These are phyloP conservation scores for Atherinosoma microstoma DNA, from an alignment of 2,797 vertebrate species.

Conservation along the genomic window DNA sequence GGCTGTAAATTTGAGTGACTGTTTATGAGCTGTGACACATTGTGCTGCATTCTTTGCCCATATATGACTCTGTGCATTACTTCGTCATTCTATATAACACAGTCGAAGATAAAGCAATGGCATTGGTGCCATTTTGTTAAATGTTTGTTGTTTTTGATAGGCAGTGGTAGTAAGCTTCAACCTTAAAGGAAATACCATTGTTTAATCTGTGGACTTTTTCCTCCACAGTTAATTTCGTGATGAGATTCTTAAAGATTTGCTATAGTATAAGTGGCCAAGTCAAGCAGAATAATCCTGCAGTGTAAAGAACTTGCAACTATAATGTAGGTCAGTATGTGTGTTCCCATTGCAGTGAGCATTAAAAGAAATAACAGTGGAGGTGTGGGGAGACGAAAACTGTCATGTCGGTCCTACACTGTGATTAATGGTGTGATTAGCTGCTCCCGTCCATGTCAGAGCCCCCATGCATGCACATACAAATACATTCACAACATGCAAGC, in stretches of 20 bases:
- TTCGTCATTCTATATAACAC: constrained; percentile 85
- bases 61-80: constrained; percentile 84
- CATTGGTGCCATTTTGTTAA: constrained; percentile 27
- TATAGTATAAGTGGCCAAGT: constrained; percentile 18
- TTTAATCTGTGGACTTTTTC: constrained; percentile 10
- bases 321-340: constrained; percentile 29
- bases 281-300: constrained; percentile 60
- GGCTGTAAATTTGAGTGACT: constrained; percentile 83
- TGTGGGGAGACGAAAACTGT: constrained; percentile 79
- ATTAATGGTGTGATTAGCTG: constrained; percentile 85
- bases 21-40: constrained; percentile 76
- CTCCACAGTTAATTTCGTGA: background rate
- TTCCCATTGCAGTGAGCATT: constrained; percentile 72
- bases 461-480: constrained; percentile 54
- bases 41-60: constrained; percentile 82
- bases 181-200: background rate
- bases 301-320: constrained; percentile 59
- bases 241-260: constrained; percentile 9
- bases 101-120: constrained; percentile 83
- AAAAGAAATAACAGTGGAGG: constrained; percentile 79
- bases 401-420: constrained; percentile 66
- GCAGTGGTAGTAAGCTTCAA: background rate
- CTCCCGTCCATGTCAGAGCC: constrained; percentile 75
- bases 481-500: constrained; percentile 42
- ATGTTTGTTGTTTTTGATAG: constrained; percentile 3